Percentiles rank a stretch among this genome's conserved stretches.
These are phyloP conservation scores for Sapayoa aenigma DNA, from an alignment of 2,113 vertebrate species.

Conservation along the genomic window DNA sequence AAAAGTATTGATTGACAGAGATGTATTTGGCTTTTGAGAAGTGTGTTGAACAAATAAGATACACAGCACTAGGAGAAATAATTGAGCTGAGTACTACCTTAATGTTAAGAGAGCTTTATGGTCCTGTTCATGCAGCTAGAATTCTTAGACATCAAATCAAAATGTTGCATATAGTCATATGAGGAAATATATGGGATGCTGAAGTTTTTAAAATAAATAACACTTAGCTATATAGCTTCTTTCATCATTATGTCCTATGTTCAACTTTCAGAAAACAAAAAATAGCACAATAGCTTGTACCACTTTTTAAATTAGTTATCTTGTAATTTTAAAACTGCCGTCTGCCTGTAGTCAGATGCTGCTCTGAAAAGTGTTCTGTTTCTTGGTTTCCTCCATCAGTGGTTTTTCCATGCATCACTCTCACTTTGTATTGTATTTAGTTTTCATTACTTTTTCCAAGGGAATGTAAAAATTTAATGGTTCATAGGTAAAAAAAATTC, in stretches of 20 bases:
- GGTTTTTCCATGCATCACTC: not conserved
- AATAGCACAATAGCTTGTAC: not conserved
- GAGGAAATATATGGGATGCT: not conserved
- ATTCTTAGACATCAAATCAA: not conserved
- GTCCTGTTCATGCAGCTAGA: not conserved
- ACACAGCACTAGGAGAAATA: not conserved
- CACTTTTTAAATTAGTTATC: not conserved
- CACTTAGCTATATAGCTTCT: not conserved
- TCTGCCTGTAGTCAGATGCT: not conserved
- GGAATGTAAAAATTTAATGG: not conserved
- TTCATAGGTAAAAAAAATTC: not conserved
- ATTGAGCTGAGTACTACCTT: not conserved
- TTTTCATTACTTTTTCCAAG: not conserved
- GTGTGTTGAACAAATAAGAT: not conserved
- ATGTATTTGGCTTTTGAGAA: not conserved
- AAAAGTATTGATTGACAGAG: not conserved
- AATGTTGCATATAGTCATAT: not conserved
- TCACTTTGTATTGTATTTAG: not conserved
- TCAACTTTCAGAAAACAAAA: not conserved
- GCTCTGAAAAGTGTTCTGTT: not conserved
- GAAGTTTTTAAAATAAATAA: not conserved
- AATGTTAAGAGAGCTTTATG: not conserved
- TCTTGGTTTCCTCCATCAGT: not conserved
- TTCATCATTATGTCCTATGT: not conserved
- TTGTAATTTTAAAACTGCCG: not conserved